Percentiles rank a stretch among this genome's conserved stretches.
phyloP scores from a whole-genome alignment of 2,113 vertebrate genomes.

The Zeus faber region DNA sequence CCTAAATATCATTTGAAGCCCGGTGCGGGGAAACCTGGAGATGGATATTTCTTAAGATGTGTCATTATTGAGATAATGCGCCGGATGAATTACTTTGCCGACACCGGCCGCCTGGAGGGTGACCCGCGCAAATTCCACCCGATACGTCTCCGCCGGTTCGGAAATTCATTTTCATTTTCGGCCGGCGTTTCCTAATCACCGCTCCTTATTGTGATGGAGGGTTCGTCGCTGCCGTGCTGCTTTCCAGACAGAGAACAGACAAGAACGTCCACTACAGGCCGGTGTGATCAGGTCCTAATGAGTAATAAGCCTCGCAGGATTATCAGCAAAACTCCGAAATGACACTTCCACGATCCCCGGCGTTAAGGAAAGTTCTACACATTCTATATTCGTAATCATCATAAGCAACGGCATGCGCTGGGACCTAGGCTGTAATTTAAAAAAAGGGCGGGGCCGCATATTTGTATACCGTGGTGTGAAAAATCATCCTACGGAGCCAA shows the following conservation, averaged over 20 bases:
- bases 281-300: conserved; percentile 8
- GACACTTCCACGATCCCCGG: too few species aligned
- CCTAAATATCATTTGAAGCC: conserved; percentile 74
- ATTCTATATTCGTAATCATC: too few species aligned
- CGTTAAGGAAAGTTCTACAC: too few species aligned
- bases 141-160: conserved; percentile 62
- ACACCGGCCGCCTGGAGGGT: conserved; percentile 57
- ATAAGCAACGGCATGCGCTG: too few species aligned
- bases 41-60: conserved; percentile 74
- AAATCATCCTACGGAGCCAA: too few species aligned
- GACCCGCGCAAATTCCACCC: conserved; percentile 75
- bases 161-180: conserved; percentile 82
- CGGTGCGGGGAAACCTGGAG: conserved; percentile 71
- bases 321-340: conserved; percentile 10
- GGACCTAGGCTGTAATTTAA: too few species aligned
- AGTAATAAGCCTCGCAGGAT: conserved; percentile 7
- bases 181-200: conserved; percentile 75
- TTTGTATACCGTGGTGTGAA: too few species aligned
- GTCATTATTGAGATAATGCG: conserved; percentile 77
- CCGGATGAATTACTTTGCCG: conserved; percentile 76
- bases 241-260: conserved; percentile 40
- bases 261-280: conserved; percentile 31
- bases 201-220: conserved; percentile 73
- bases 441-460: too few species aligned
- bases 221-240: conserved; percentile 68